phyloP scores from a whole-genome alignment of 2,888 invertebrate genomes.

The Melanostoma mellinum region DNA sequence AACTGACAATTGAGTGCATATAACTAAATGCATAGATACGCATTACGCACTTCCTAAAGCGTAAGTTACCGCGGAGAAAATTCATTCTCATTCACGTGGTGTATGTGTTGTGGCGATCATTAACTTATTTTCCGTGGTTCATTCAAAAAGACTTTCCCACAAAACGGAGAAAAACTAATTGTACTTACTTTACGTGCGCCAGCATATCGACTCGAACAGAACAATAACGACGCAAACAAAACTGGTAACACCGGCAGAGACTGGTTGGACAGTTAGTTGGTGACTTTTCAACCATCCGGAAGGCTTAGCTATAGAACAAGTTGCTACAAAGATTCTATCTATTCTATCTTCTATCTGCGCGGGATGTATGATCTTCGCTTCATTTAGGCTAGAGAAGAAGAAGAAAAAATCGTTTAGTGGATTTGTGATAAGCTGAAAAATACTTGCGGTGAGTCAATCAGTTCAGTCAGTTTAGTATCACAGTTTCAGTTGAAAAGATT shows the following conservation, averaged over 20 bases:
- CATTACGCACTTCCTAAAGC: constrained; percentile 2
- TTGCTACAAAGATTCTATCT: constrained; percentile 15
- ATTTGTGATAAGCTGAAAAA: constrained; percentile 38
- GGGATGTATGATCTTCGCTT: not conserved
- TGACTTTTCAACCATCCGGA: constrained; percentile 58
- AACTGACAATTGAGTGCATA: constrained; percentile 34
- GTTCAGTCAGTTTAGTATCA: not conserved
- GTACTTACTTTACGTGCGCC: constrained; percentile 25
- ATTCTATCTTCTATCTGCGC: not conserved
- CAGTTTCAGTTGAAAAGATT: constrained; percentile 8
- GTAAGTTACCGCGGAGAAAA: constrained; percentile 8
- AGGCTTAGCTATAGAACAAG: constrained; percentile 41
- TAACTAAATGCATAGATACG: constrained; percentile 21
- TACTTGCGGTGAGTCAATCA: constrained; percentile 54
- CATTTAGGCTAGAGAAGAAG: not conserved
- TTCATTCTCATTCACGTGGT: constrained; percentile 53
- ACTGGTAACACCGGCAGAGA: constrained; percentile 51
- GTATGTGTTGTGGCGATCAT: constrained; percentile 34
- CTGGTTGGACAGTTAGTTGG: constrained; percentile 59
- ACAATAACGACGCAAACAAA: constrained; percentile 25
- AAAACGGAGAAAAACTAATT: constrained; percentile 14
- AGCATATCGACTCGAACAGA: not conserved
- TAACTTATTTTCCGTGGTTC: constrained; percentile 47
- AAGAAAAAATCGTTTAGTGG: constrained; percentile 37
- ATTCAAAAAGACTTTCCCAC: constrained; percentile 30